Evolutionary conservation across 2,113 vertebrate genomes (phyloP).

Genomic region (Urocolius indicus): DNA sequence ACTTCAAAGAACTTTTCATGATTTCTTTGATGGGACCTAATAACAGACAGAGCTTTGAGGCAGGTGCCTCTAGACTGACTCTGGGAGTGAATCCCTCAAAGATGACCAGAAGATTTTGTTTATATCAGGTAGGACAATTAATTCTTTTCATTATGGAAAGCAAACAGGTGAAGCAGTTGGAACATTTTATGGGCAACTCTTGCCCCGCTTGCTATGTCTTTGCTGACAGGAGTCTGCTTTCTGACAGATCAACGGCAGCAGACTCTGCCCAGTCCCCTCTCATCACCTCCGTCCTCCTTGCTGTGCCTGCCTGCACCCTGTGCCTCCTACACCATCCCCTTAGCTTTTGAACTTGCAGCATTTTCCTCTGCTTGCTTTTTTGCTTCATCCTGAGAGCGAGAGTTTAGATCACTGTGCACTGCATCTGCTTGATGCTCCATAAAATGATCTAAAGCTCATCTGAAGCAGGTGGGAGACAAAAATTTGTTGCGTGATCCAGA

Average conservation of each 20-base stretch:
- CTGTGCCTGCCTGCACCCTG: background rate
- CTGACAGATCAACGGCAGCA: background rate
- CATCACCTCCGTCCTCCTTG: background rate
- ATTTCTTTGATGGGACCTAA: background rate
- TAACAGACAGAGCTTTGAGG: background rate
- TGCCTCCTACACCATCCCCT: fast-evolving
- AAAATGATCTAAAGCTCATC: background rate
- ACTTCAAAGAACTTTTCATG: background rate
- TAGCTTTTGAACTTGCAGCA: fast-evolving
- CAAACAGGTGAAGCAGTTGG: background rate
- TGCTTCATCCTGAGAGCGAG: background rate
- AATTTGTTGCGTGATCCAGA: background rate
- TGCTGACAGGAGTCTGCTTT: background rate
- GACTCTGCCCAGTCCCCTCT: background rate
- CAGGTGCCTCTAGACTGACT: background rate
- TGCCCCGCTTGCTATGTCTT: fast-evolving
- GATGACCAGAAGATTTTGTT: background rate
- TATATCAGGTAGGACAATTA: background rate
- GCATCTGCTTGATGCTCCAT: background rate
- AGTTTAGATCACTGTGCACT: background rate
- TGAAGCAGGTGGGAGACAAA: background rate
- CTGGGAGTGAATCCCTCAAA: background rate
- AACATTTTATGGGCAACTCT: background rate
- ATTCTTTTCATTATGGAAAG: background rate
- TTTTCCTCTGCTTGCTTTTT: background rate